Evolutionary conservation across 2,888 invertebrate species (phyloP).

Genomic region (Rhagonycha lutea): DNA sequence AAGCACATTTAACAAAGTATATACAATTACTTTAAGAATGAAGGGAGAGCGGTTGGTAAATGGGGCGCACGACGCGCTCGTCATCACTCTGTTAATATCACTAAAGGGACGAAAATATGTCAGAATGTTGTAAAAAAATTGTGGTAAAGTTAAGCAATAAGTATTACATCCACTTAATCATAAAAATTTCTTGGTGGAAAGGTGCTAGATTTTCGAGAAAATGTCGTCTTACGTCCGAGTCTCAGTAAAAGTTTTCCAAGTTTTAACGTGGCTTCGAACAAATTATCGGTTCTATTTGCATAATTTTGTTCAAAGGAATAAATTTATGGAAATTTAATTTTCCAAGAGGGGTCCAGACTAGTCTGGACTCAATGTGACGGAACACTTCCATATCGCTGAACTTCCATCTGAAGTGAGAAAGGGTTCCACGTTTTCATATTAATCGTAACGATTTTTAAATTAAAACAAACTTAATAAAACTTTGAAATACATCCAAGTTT

Average conservation of each 20-base stretch:
- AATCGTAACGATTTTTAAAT: not conserved
- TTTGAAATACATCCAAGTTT: not conserved
- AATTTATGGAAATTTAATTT: not conserved
- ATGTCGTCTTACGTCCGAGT: not conserved
- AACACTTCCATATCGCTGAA: not conserved
- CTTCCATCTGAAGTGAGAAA: not conserved
- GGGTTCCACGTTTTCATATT: not conserved
- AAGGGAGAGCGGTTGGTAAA: conserved; percentile 5
- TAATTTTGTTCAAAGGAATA: not conserved
- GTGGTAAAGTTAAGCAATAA: not conserved
- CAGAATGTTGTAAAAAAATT: conserved; percentile 1
- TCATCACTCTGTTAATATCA: conserved; percentile 14
- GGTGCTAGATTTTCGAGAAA: not conserved
- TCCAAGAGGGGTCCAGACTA: not conserved
- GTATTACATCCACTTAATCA: not conserved
- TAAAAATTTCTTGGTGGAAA: not conserved
- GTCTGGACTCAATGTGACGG: not conserved
- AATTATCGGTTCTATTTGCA: not conserved
- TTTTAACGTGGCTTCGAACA: not conserved
- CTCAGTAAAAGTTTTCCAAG: not conserved
- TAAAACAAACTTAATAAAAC: not conserved
- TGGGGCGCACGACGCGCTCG: conserved; percentile 6
- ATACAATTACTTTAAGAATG: conserved; percentile 16
- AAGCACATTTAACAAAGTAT: conserved; percentile 6
- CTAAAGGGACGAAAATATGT: conserved; percentile 4